Percentiles rank a stretch among this genome's conserved stretches.
These are phyloP conservation scores for Netelia inedita DNA, from an alignment of 2,888 invertebrate genomes.

Conservation along the genomic window DNA sequence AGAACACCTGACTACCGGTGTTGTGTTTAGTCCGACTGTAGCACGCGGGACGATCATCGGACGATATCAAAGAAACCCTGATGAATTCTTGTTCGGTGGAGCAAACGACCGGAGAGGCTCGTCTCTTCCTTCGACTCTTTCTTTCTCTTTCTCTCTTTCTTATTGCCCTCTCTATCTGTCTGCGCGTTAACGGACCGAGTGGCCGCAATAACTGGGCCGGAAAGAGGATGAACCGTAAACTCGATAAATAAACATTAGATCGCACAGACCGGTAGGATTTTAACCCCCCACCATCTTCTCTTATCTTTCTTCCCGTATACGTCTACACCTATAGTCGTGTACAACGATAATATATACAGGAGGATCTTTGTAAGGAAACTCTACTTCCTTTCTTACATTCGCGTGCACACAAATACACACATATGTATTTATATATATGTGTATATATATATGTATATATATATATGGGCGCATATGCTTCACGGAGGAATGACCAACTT, in stretches of 20 bases:
- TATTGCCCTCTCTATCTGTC: slow-evolving; percentile 16
- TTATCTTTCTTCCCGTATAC: slow-evolving; percentile 11
- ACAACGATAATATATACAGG: background rate
- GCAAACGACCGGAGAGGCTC: slow-evolving; percentile 38
- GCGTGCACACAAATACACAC: background rate
- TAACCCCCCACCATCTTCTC: background rate
- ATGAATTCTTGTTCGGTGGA: slow-evolving; percentile 47
- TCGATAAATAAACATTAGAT: slow-evolving; percentile 81
- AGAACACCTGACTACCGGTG: slow-evolving; percentile 39
- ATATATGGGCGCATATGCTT: slow-evolving; percentile 21
- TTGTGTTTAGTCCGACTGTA: slow-evolving; percentile 2
- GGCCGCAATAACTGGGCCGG: slow-evolving; percentile 79
- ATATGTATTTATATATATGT: background rate
- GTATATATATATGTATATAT: background rate
- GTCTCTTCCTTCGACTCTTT: slow-evolving; percentile 8
- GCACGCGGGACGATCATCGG: background rate
- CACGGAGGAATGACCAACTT: slow-evolving; percentile 55
- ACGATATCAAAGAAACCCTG: slow-evolving; percentile 50
- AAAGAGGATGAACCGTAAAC: slow-evolving; percentile 81
- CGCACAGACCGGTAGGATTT: slow-evolving; percentile 49
- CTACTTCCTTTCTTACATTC: slow-evolving; percentile 33
- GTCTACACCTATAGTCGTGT: background rate
- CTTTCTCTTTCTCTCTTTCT: background rate
- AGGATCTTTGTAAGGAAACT: slow-evolving; percentile 37
- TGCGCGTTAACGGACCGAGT: slow-evolving; percentile 63